phyloP scores from a whole-genome alignment of 1,140 invertebrate genomes.

The Drosophila watanabei region DNA sequence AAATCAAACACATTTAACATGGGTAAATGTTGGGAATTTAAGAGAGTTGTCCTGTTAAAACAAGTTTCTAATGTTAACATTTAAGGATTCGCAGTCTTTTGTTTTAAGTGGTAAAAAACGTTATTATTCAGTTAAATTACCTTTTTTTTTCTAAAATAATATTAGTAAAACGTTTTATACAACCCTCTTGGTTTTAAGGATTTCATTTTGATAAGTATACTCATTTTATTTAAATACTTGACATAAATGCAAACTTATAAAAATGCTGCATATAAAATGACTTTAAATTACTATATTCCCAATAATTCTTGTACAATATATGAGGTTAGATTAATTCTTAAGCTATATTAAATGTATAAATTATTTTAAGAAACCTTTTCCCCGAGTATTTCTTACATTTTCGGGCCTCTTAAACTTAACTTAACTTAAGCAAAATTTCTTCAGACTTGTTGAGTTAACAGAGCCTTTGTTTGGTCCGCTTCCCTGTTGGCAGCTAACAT shows the following conservation, averaged over 20 bases:
- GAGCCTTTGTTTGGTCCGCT: background rate
- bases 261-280: too few relatives aligned
- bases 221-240: too few relatives aligned
- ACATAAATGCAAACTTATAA: too few relatives aligned
- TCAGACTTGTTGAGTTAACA: slow-evolving; percentile 54
- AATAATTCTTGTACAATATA: too few relatives aligned
- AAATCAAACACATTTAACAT: background rate
- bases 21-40: background rate
- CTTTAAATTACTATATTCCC: too few relatives aligned
- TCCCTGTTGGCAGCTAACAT: slow-evolving; percentile 6
- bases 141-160: background rate
- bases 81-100: background rate
- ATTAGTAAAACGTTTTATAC: background rate
- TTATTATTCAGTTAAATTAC: background rate
- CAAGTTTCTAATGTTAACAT: background rate
- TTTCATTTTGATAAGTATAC: background rate
- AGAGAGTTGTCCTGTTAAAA: background rate
- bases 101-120: background rate
- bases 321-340: too few relatives aligned
- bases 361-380: background rate
- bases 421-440: background rate
- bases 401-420: background rate
- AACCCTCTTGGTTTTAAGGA: background rate
- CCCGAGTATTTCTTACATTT: background rate
- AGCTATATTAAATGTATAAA: background rate